Base-by-base conservation (phyloP, 2,113 vertebrate genomes). In the Cinclus mexicanus region DNA sequence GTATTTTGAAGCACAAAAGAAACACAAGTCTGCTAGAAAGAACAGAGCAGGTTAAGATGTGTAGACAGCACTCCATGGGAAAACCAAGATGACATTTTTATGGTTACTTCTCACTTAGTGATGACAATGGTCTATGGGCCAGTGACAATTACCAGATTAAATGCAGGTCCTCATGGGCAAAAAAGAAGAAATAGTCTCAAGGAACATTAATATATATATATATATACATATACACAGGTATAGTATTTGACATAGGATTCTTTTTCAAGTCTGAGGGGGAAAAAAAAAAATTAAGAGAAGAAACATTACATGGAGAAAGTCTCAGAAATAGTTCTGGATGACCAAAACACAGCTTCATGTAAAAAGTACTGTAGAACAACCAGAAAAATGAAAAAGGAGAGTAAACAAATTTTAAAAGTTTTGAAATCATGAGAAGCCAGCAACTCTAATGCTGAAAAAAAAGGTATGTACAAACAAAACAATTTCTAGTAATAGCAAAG, bases 61-160 rank as follows among this genome's bases (percentile, higher is more conserved):
- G 44, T 28, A 86, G 37, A 19, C 16, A 90, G 44, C 11, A 24
- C 39, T 26, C 22, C 42, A 59, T 1, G 2, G 41, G 23, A 91
- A 96, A 89, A 46, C 20, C 35, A 82, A 63, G 39, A 56, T 78
- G 53, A 71, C 24, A 64, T 83, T 79, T 93, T 24, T n/a, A 89
- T 52, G 37, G 44, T 76, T 79, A 68, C 64, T 95, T 68, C 70
- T 83, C 70, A 85, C 17, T 79, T 72, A 61, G 25, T 37, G 49
- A 92, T 61, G 37, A 46, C 10, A 87, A 80, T 9, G 6, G n/a
- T 60, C 71, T 64, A 46, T 5, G n/a, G 20, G 18, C 6, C 79
- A 91, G 61, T 41, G 25, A 49, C 37, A 92, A 82, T 55, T 79
- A 82, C 31, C 91, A 95, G 42, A 89, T 81, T 74, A 89, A n/a